Conservation (phyloP, 2,888 invertebrate species). For the Trichogramma dendrolimi region DNA sequence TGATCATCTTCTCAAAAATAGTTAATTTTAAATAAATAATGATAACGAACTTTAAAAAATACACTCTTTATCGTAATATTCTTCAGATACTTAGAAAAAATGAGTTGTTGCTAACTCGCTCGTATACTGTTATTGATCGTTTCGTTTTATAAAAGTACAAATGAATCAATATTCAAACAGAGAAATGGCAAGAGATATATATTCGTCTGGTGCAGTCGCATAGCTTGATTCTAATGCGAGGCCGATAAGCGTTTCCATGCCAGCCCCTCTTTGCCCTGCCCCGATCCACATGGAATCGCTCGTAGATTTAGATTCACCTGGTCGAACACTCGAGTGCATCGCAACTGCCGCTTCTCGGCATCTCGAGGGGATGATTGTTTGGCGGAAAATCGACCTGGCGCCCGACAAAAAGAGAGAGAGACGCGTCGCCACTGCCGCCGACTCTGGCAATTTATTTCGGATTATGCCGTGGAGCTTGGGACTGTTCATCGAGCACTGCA, state of each 20-base stretch:
- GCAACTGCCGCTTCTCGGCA: too few species aligned
- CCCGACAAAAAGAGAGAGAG: conserved; percentile 1
- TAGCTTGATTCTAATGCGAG: conserved; percentile 1
- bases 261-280: not conserved
- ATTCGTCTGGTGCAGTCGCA: not conserved
- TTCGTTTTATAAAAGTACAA: too few species aligned
- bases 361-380: too few species aligned
- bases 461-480: conserved; percentile 22
- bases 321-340: too few species aligned
- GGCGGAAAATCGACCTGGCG: not conserved
- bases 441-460: conserved; percentile 34
- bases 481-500: conserved; percentile 12
- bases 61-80: too few species aligned
- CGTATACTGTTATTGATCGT: too few species aligned
- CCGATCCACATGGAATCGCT: not conserved
- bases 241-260: conserved; percentile 6
- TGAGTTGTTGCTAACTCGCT: too few species aligned
- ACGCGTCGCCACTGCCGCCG: not conserved
- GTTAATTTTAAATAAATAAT: too few species aligned
- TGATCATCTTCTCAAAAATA: too few species aligned
- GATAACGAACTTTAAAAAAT: too few species aligned
- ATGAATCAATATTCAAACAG: too few species aligned
- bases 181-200: not conserved
- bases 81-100: too few species aligned
- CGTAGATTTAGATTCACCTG: not conserved